Evolutionary conservation across 2,113 vertebrate genomes (phyloP), one percentile per base, ranked within the genome.

Genomic region (Hyperopisus bebe): DNA sequence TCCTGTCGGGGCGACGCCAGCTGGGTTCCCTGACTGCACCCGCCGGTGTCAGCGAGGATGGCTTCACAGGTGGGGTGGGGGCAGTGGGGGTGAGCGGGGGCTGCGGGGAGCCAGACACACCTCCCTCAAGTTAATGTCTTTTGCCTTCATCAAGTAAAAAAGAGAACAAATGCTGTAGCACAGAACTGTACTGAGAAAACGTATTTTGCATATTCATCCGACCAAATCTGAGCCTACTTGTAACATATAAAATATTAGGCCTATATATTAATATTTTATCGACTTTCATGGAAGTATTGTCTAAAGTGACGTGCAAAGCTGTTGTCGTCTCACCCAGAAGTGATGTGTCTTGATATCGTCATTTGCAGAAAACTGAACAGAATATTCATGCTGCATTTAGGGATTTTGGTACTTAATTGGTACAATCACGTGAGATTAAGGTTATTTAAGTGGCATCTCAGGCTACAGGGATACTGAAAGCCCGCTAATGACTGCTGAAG

Each of bases 1-100:
- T 94, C 92, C 92, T 92, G 94, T 95, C 93, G 92, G 86, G 51
- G 88, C 92, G 91, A 91, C 91, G 93, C 92, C 94, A 94, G 91
- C 93, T 91, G 93, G 93, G 92, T 90, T 92, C 91, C 92, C 91
- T 91, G 50, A 91, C 91, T 89, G 91, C 90, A 89, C 89, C 90
- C 87, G 90, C 88, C 92, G 89, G 91, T 92, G 92, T 93, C 93
- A 92, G 90, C 27, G 84, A 93, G 92, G 90, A 87, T 91, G 91
- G 88, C 91, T 89, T 93, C 88, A 80, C 92, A 94, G 93, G 93
- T 92, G 91, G 90, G 92, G 89, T 89, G 83, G 74, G 31, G 74
- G 74, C 31, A 42, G 74, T 5, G 74, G 13, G 31, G 66, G 66
- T 27, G 66, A 35, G 66, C n/a, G 11, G 35, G 74, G 74, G 74